Base-by-base conservation (phyloP, 1,140 invertebrate species). In the Harpegnathos saltator region DNA sequence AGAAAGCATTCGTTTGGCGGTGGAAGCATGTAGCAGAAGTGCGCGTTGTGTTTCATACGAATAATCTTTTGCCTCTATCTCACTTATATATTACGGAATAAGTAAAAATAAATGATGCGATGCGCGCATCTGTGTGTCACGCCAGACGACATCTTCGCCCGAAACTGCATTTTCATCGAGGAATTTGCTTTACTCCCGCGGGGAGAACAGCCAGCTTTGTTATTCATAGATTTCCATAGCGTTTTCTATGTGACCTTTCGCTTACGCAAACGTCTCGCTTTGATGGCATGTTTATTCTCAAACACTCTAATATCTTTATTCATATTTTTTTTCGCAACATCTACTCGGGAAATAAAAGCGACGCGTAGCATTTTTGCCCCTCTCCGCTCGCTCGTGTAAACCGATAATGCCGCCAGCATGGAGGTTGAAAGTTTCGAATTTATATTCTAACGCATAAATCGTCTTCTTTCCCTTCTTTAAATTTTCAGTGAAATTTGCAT, bases 391-490 rank as follows among this genome's bases (percentile, higher is more conserved):
- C 3, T 72, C 19, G 58, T 33, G 59, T 24, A 44, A 59, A 33
- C 56, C 52, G 19, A 44, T 59, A 24, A 73, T 44, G 19, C 11
- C 15, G 29, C 4, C 15, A 14, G 38, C 29, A 17, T 2, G 24
- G 38, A 11, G 38, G 11, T 9, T n/a, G n/a, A 9, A 44, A 44
- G 38, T 44, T 44, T 33, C 62, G 12, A 15, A 7, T 62, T 62
- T 44, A 62, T 75, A 26, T 5, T 22, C 19, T 24, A 65, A 66
- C 65, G 22, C 38, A 48, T n/a, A 50, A 75, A 75, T 19, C 38
- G 38, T 44, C 38, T 62, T 15, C 1, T 54, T 38, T 77, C 9
- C 9, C 38, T 9, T 44, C 38, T 9, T 33, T 24, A 14, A 56
- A 33, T 77, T 66, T 54, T 11, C 11, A n/a, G 22, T 26, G 17